Base-by-base conservation (phyloP, 1,140 invertebrate species). In the Caenorhabditis latens region DNA sequence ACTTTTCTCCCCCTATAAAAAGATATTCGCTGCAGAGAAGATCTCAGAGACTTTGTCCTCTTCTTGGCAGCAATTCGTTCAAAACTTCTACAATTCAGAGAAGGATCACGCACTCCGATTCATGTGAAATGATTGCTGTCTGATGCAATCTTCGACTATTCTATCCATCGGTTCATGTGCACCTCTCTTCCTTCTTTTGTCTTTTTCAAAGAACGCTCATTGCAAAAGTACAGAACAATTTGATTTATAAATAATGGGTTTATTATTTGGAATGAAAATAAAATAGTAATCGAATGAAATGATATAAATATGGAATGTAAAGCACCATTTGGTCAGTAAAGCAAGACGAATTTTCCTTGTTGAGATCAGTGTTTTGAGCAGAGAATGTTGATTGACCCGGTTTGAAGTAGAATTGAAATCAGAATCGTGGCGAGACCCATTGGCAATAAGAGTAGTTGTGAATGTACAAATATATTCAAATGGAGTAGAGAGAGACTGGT, bases 341-440 rank as follows among this genome's bases (percentile, higher is more conserved):
- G 65, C 65, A 71, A 71, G 32, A 32, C 32, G 71, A 79, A 79
- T 14, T 16, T 42, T 79, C 71, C 46, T 79, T 79, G 65, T 79
- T 79, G 71, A 79, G 71, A 79, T 79, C 71, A 53, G 61, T 11
- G 32, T 32, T 32, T 79, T 79, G 71, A 79, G 71, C 71, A 79
- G 11, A n/a, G 19, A 19, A 58, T 24, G 11, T 43, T 13, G 40
- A 32, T 79, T 48, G 71, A 50, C 14, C 40, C n/a, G 19, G 71
- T n/a, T n/a, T n/a, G n/a, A 21, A 50, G 19, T 9, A 53, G 50
- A 8, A 14, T 50, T 79, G 71, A 79, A 79, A 79, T 79, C 71
- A 50, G 71, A 79, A 79, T 79, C 71, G 71, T 79, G 71, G 71
- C 71, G 71, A 79, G 46, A 79, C 71, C 71, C 71, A 79, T 79